phyloP scores from a whole-genome alignment of 2,797 vertebrate species.

The Lacerta bilineata region DNA sequence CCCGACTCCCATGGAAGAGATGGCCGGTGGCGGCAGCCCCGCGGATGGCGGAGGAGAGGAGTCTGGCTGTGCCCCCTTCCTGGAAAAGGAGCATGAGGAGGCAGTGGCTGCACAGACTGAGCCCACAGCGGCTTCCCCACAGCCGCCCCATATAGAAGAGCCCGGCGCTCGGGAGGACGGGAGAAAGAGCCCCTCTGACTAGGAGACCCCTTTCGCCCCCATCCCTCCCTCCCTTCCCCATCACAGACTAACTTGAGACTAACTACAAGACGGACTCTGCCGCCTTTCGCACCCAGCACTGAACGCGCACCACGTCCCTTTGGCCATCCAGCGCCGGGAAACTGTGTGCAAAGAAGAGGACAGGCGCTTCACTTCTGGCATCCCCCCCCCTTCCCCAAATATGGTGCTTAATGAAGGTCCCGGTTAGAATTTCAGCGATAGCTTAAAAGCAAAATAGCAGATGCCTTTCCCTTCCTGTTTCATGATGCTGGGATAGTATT shows the following conservation, averaged over 20 bases:
- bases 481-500: constrained; percentile 44
- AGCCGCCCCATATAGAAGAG: constrained; percentile 31
- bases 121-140: not conserved
- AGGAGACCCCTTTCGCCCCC: constrained; percentile 20
- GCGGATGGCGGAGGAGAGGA: constrained; percentile 30
- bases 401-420: constrained; percentile 75
- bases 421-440: constrained; percentile 34
- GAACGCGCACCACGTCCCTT: not conserved
- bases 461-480: constrained; percentile 60
- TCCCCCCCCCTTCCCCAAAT: constrained; percentile 55
- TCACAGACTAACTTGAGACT: constrained; percentile 38
- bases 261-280: constrained; percentile 63
- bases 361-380: constrained; percentile 21
- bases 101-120: constrained; percentile 42
- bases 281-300: constrained; percentile 45
- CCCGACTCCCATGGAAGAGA: constrained; percentile 59
- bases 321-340: constrained; percentile 52
- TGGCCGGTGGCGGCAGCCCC: not conserved
- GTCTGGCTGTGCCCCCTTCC: fast-evolving
- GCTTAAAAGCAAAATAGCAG: constrained; percentile 26
- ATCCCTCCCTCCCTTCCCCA: constrained; percentile 17
- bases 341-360: constrained; percentile 31
- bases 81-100: constrained; percentile 38
- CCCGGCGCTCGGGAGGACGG: constrained; percentile 67
- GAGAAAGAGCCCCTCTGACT: constrained; percentile 75